Evolutionary conservation across 2,888 invertebrate genomes (phyloP).

Genomic region (Crioceris asparagi): DNA sequence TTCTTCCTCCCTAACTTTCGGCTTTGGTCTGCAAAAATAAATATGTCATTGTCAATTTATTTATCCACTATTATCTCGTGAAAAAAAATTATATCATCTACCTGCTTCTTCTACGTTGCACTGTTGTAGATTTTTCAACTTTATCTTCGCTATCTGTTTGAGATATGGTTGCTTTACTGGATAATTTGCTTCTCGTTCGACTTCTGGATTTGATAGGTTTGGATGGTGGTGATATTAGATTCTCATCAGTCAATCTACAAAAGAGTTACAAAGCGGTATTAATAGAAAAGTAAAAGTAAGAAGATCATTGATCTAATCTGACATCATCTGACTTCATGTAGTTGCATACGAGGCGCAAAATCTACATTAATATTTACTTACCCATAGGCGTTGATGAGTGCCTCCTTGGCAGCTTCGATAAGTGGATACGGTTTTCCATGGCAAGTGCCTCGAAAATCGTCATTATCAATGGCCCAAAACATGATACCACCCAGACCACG

Average conservation of each 20-base stretch:
- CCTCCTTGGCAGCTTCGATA: constrained; percentile 83
- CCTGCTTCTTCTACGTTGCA: constrained; percentile 23
- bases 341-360: too few relatives aligned
- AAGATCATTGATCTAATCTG: neutral
- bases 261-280: constrained; percentile 1
- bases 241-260: constrained; percentile 32
- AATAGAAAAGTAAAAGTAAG: neutral
- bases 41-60: too few relatives aligned
- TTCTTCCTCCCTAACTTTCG: constrained; percentile 9
- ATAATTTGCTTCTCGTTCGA: constrained; percentile 24
- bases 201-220: constrained; percentile 31
- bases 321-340: too few relatives aligned
- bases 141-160: constrained; percentile 21
- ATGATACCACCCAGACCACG: constrained; percentile 81
- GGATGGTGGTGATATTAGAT: constrained; percentile 31
- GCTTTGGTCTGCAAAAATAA: too few relatives aligned
- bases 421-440: constrained; percentile 79
- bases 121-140: constrained; percentile 16
- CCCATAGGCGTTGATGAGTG: constrained; percentile 56
- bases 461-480: constrained; percentile 92
- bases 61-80: too few relatives aligned
- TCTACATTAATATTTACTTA: too few relatives aligned
- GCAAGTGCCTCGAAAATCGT: constrained; percentile 87
- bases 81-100: constrained; percentile 10
- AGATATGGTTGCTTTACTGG: constrained; percentile 4